phyloP scores from a whole-genome alignment of 2,888 invertebrate genomes.

The Conistra vaccinii region DNA sequence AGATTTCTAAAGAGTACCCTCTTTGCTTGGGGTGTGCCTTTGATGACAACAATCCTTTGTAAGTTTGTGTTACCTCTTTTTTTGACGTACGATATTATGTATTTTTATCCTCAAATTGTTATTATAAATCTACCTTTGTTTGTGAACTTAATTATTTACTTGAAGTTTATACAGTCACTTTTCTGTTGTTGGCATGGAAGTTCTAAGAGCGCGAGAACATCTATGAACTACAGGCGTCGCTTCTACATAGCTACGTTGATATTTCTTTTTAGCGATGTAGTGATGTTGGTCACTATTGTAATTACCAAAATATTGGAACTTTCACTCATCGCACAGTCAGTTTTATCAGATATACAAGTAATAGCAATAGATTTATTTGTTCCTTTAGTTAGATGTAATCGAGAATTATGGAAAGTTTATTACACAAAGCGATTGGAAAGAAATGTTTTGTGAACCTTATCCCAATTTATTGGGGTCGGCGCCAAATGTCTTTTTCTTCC shows the following conservation, averaged over 20 bases:
- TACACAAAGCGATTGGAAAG: not conserved
- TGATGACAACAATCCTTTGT: not conserved
- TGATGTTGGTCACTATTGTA: not conserved
- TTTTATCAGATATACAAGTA: not conserved
- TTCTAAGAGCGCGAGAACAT: not conserved
- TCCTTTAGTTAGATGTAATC: not conserved
- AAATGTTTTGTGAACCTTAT: not conserved
- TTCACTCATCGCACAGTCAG: not conserved
- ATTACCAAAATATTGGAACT: not conserved
- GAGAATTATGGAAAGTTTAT: not conserved
- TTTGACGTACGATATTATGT: not conserved
- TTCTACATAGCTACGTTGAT: constrained; percentile 6
- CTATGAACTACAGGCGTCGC: constrained; percentile 11
- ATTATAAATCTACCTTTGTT: not conserved
- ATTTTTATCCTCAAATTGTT: not conserved
- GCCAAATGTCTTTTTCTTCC: too few relatives aligned
- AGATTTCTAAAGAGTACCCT: constrained; percentile 6
- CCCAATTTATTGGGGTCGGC: too few relatives aligned
- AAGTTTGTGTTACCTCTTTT: not conserved
- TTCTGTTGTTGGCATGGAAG: not conserved
- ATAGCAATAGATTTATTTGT: not conserved
- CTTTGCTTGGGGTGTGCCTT: constrained; percentile 16
- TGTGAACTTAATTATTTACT: not conserved
- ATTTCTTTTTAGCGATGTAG: not conserved
- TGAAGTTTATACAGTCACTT: constrained; percentile 11